A percentile compares a stretch with the other conserved stretches of the same genome.
Conservation (phyloP, 1,140 invertebrate species). For the Dinoponera quadriceps region DNA sequence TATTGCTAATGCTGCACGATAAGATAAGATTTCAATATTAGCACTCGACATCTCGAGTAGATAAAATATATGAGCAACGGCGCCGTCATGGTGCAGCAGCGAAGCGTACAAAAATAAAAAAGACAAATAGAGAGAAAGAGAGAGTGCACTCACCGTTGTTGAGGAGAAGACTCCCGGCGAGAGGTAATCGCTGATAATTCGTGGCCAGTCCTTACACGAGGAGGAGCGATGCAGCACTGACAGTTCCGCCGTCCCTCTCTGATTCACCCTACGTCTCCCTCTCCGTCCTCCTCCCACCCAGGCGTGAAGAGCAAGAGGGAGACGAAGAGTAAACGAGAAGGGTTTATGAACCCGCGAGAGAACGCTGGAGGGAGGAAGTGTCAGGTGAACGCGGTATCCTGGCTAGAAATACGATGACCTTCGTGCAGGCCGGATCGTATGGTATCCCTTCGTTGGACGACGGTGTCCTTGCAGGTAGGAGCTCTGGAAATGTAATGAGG, state of each 20-base stretch:
- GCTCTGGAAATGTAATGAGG: constrained; percentile 37
- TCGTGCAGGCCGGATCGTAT: constrained; percentile 14
- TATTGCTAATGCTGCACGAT: constrained; percentile 27
- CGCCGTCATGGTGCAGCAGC: neutral
- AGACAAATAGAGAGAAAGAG: neutral
- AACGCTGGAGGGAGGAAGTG: constrained; percentile 49
- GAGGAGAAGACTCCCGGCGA: constrained; percentile 48
- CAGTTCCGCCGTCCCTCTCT: constrained; percentile 75
- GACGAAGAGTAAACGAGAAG: constrained; percentile 45
- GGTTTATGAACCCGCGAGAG: constrained; percentile 41
- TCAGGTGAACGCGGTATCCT: constrained; percentile 43
- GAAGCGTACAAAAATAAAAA: constrained; percentile 31
- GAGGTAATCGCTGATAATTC: constrained; percentile 67
- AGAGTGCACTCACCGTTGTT: constrained; percentile 60
- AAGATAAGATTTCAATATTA: constrained; percentile 26
- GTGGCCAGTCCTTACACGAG: constrained; percentile 75
- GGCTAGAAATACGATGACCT: constrained; percentile 52
- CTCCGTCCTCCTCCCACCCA: constrained; percentile 65
- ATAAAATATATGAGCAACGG: constrained; percentile 26
- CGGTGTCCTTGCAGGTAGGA: constrained; percentile 17
- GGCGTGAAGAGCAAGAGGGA: neutral
- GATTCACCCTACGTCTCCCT: constrained; percentile 64
- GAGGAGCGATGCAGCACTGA: constrained; percentile 78
- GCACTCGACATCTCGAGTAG: constrained; percentile 12
- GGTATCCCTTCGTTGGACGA: constrained; percentile 1